Evolutionary conservation across 2,797 vertebrate genomes (phyloP), one percentile per base, ranked within the genome.

Genomic region (Pseudomugil tenellus): DNA sequence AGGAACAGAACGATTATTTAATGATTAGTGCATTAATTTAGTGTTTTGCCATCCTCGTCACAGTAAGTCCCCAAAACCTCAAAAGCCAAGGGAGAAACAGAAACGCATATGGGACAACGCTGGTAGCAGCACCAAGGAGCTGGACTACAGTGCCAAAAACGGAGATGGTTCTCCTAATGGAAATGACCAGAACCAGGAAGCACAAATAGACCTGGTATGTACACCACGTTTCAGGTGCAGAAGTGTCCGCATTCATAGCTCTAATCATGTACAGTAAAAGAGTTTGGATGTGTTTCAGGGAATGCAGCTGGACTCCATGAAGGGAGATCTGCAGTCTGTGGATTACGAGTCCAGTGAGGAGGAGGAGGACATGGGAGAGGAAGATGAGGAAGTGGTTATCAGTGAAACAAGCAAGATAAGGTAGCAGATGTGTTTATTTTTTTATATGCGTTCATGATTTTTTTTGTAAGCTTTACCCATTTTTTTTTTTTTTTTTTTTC

Each of bases 261-360:
- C 16, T 4, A 7, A 17, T 29, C 14, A 5, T 17, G 10, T n/a
- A 46, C 8, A 60, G 48, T 63, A 13, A 58, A 51, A 4, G 14
- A n/a, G 58, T 13, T 37, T 71, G 63, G 57, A 17, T 84, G 26
- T 73, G 12, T 81, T 80, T 79, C 67, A 91, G 92, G 87, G 84
- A 55, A 87, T 91, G 63, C 89, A 90, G 80, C 70, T 91, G 8
- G 85, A 14, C 64, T 80, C 92, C 28, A 96, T 96, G 95, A 91
- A 91, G 0, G 96, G 96, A 58, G 96, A 96, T 67, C 93, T 98
- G 80, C 95, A 85, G 3, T 95, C 96, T 82, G 93, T 99, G 41
- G 97, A 98, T 63, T 97, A 94, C 2, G 96, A 98, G 76, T 97
- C 96, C 74, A 95, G 93, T 2, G 96, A 96, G 0, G 96, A 95